Conservation (phyloP, 2,797 vertebrate genomes). For the Acrocephalus scirpaceus region DNA sequence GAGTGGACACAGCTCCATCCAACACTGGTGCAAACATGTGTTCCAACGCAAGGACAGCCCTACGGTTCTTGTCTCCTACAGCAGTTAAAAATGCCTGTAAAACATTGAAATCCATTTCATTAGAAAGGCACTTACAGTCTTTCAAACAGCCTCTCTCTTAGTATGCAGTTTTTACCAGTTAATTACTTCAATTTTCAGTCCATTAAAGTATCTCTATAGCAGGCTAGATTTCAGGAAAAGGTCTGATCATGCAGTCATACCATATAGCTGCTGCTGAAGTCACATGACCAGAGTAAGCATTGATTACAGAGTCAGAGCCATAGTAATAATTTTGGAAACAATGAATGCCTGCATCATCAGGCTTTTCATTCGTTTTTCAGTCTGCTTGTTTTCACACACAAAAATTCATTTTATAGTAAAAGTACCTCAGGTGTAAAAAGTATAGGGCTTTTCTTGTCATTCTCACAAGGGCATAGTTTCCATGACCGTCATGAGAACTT, state of each 20-base stretch:
- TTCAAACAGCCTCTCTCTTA: neutral
- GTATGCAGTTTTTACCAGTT: neutral
- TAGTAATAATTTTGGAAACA: neutral
- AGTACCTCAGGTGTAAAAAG: neutral
- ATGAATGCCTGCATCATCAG: neutral
- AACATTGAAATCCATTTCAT: neutral
- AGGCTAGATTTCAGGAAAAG: neutral
- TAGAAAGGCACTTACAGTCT: neutral
- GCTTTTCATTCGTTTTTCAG: neutral
- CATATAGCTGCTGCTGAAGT: neutral
- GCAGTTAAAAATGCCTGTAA: constrained; percentile 93
- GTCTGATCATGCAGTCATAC: neutral
- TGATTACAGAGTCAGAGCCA: neutral
- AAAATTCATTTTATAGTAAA: neutral
- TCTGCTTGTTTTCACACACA: neutral
- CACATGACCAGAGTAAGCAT: neutral
- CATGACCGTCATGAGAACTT: neutral
- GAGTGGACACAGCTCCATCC: constrained; percentile 94
- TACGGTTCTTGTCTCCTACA: constrained; percentile 90
- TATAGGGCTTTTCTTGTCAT: neutral
- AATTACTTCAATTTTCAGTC: neutral
- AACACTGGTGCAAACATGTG: constrained; percentile 96
- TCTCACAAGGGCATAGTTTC: neutral
- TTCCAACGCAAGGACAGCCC: constrained; percentile 91
- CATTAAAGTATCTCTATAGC: neutral